Evolutionary conservation across 2,797 vertebrate species (phyloP), one percentile per base, ranked within the genome.

Genomic region (Peromyscus attwateri): DNA sequence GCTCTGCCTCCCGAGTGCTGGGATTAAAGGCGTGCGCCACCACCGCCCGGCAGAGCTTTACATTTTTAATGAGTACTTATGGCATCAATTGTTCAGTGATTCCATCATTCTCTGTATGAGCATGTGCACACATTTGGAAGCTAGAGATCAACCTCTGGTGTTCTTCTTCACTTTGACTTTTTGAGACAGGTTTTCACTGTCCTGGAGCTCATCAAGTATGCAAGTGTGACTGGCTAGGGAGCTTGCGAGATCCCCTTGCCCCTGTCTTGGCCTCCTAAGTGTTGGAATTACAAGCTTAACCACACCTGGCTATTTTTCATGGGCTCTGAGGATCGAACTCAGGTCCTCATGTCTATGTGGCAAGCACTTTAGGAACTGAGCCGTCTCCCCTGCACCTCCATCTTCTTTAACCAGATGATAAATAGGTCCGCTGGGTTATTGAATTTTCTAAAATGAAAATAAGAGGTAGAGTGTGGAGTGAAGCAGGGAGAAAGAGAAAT

Each of bases 341-440:
- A 70, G 34, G 46, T 87, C 23, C 21, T 70, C 66, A 6, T 10
- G 49, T 13, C 37, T 55, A 27, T 19, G 34, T 52, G 46, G 34
- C 66, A 70, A 52, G 13, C 64, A 52, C 66, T 37, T 71, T 17
- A 71, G 7, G 4, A 52, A 55, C 49, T 13, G 43, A n/a, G 23
- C 12, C 23, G 0, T n/a, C 12, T 71, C 46, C 68, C 12, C 13
- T 68, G 29, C 1, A 55, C 46, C 25, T 57, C 17, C 60, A 55
- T 79, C 8, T 68, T 91, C 91, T 87, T 64, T 85, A 92, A 77
- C 21, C 7, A 94, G 27, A n/a, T 80, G 7, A 91, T 55, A 89
- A 11, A n/a, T 37, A 91, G 40, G 11, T 76, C 40, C 87, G 73
- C 11, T 49, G 0, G 8, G 8, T 43, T 89, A 13, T 6, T 73